Evolutionary conservation across 2,888 invertebrate species (phyloP).

Genomic region (Pocota personata): DNA sequence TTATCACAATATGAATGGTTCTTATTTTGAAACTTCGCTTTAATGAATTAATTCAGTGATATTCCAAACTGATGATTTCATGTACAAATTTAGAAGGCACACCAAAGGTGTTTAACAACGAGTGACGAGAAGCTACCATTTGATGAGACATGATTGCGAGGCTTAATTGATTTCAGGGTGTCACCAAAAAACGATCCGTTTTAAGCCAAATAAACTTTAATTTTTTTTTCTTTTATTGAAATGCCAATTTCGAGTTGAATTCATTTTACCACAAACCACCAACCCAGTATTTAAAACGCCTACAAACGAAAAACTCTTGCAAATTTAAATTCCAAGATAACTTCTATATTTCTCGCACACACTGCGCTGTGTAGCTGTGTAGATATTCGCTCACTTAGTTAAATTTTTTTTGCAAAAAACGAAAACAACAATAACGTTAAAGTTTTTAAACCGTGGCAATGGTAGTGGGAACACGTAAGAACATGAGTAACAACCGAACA

Average conservation of each 20-base stretch:
- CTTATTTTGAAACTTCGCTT: background rate
- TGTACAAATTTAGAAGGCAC: constrained; percentile 1
- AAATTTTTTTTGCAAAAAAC: constrained; percentile 4
- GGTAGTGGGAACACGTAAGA: constrained; percentile 30
- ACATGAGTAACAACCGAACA: constrained; percentile 35
- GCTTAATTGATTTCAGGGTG: background rate
- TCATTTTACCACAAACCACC: background rate
- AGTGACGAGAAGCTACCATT: background rate
- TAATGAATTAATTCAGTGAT: background rate
- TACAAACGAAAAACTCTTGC: constrained; percentile 15
- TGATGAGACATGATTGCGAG: constrained; percentile 8
- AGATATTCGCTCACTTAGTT: constrained; percentile 16
- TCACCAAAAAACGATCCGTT: background rate
- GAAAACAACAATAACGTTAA: background rate
- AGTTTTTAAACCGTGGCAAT: constrained; percentile 2
- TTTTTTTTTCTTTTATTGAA: too few species aligned
- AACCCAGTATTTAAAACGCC: constrained; percentile 15
- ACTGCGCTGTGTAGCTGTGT: background rate
- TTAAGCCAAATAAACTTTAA: background rate
- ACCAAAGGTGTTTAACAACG: background rate
- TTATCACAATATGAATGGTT: background rate
- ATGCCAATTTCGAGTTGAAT: background rate
- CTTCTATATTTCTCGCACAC: background rate
- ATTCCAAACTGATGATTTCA: constrained; percentile 36
- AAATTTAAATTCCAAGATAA: constrained; percentile 24